phyloP scores from a whole-genome alignment of 2,113 vertebrate species.

The Callopanchax toddi region DNA sequence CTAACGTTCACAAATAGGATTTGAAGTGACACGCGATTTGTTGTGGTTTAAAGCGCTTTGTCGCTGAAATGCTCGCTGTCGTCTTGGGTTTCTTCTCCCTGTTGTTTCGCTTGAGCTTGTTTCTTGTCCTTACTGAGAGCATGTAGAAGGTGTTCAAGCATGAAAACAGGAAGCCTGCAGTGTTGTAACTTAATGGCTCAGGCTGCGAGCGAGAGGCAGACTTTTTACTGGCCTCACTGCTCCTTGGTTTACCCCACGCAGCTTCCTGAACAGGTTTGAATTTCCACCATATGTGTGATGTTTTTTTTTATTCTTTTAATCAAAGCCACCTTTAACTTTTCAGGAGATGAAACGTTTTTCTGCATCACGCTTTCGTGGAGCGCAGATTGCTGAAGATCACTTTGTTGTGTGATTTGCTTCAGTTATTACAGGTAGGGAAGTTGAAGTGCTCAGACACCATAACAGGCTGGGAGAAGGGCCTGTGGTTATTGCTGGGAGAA shows the following conservation, averaged over 20 bases:
- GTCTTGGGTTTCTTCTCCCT: slow-evolving; percentile 43
- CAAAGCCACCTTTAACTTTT: slow-evolving; percentile 28
- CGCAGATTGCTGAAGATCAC: slow-evolving; percentile 48
- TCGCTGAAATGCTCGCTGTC: slow-evolving; percentile 29
- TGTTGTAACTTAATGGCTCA: slow-evolving; percentile 66
- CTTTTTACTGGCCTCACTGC: slow-evolving; percentile 47
- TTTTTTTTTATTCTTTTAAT: slow-evolving; percentile 15
- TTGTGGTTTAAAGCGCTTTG: slow-evolving; percentile 31
- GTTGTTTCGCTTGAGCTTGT: slow-evolving; percentile 58
- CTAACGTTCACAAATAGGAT: slow-evolving; percentile 45
- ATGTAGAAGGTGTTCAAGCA: slow-evolving; percentile 62
- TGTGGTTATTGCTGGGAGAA: slow-evolving; percentile 52
- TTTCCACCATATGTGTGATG: slow-evolving; percentile 4
- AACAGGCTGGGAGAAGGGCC: slow-evolving; percentile 36
- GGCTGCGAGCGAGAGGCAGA: slow-evolving; percentile 38
- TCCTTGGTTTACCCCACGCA: slow-evolving; percentile 45
- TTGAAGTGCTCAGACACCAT: slow-evolving; percentile 33
- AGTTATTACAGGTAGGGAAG: slow-evolving; percentile 55
- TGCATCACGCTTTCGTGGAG: slow-evolving; percentile 48
- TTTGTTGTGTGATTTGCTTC: slow-evolving; percentile 57
- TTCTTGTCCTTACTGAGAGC: slow-evolving; percentile 65
- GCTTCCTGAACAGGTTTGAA: slow-evolving; percentile 46
- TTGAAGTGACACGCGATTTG: slow-evolving; percentile 24
- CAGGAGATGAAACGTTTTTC: slow-evolving; percentile 47
- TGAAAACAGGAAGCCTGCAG: slow-evolving; percentile 68